A percentile compares a stretch with the other conserved stretches of the same genome.
phyloP scores from a whole-genome alignment of 2,113 vertebrate species.

The Mus spicilegus region DNA sequence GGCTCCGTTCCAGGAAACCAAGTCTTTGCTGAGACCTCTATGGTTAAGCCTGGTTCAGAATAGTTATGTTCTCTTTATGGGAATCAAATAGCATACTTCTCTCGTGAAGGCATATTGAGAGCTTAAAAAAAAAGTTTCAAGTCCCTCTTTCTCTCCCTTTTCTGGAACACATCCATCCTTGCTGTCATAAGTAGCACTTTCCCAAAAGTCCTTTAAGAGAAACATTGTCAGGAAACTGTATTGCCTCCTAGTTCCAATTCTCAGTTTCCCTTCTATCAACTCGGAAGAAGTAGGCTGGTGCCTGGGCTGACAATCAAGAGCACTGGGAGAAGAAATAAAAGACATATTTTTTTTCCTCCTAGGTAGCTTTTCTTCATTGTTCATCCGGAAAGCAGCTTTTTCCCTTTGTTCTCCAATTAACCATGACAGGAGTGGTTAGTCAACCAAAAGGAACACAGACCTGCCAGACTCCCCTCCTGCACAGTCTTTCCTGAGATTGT shows the following conservation, averaged over 20 bases:
- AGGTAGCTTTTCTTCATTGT: slow-evolving; percentile 34
- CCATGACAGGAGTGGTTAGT: slow-evolving; percentile 64
- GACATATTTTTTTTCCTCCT: slow-evolving; percentile 34
- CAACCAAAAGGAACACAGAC: slow-evolving; percentile 63
- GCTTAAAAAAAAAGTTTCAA: not conserved
- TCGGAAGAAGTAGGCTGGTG: not conserved
- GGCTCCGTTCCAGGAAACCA: not conserved
- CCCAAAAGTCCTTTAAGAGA: not conserved
- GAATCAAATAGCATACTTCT: not conserved
- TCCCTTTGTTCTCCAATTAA: slow-evolving; percentile 69
- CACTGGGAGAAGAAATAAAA: not conserved
- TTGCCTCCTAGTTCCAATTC: not conserved
- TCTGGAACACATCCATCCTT: not conserved
- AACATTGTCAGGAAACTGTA: slow-evolving; percentile 7
- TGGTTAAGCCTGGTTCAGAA: not conserved
- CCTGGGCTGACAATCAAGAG: not conserved
- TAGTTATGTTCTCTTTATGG: not conserved
- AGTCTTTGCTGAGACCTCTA: not conserved
- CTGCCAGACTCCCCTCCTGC: slow-evolving; percentile 35
- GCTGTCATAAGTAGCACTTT: not conserved
- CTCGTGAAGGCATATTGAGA: not conserved
- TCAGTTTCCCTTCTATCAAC: not conserved
- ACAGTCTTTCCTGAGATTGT: slow-evolving; percentile 9
- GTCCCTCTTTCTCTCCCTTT: not conserved
- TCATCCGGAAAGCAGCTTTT: slow-evolving; percentile 43